Conservation (phyloP, 37 sponge, comb jelly and placozoan species). For the Tethya wilhelma region DNA sequence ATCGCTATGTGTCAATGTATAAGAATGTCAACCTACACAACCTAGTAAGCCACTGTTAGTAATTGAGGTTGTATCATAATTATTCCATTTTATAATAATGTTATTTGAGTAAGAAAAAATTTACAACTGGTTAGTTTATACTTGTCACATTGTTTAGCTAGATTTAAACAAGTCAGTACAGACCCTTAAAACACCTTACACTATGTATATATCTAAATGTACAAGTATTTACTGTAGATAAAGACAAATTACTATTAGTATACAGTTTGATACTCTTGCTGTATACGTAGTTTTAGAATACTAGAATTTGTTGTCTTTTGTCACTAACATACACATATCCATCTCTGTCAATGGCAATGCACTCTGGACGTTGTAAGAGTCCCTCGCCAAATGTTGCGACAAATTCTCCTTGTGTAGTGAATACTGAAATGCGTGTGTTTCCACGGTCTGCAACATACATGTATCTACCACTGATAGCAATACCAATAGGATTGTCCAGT, state of each 20-base stretch:
- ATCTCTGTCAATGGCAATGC: slow-evolving; percentile 12
- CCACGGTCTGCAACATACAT: slow-evolving; percentile 2
- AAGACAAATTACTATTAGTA: too few species aligned
- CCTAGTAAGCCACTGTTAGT: neutral
- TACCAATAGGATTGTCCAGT: neutral
- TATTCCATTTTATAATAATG: too few species aligned
- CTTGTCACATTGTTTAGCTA: too few species aligned
- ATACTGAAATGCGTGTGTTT: slow-evolving; percentile 18
- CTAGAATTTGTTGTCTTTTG: slow-evolving; percentile 1
- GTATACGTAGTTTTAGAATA: too few species aligned
- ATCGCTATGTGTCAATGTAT: neutral
- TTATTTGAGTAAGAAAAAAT: too few species aligned
- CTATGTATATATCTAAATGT: too few species aligned
- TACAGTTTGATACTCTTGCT: too few species aligned
- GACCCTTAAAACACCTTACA: too few species aligned
- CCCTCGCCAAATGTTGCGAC: slow-evolving; percentile 12
- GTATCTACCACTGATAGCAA: neutral
- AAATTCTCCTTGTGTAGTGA: slow-evolving; percentile 1
- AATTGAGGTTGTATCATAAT: too few species aligned
- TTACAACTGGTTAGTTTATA: too few species aligned
- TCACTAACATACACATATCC: slow-evolving; percentile 3
- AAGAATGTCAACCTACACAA: neutral
- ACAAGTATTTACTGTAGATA: too few species aligned
- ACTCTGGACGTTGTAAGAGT: neutral
- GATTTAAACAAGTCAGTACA: too few species aligned